A percentile compares a stretch with the other conserved stretches of the same genome.
phyloP scores from a whole-genome alignment of 2,113 vertebrate genomes.

The Ceyx cyanopectus region DNA sequence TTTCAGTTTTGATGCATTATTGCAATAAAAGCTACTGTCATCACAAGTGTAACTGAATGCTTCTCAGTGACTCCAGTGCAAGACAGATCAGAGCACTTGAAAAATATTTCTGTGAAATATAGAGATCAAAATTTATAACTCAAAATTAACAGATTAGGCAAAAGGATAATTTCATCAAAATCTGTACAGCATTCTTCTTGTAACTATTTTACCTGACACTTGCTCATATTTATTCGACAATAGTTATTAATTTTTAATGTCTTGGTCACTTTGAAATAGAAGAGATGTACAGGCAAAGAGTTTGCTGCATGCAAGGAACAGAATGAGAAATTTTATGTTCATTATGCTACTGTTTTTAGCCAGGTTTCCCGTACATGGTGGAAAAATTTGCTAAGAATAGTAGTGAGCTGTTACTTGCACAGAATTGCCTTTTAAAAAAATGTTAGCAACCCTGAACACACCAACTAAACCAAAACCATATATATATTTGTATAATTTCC shows the following conservation, averaged over 20 bases:
- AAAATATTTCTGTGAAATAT: background rate
- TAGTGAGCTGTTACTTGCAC: background rate
- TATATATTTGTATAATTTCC: background rate
- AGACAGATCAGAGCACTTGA: background rate
- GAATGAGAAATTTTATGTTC: background rate
- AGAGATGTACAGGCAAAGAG: background rate
- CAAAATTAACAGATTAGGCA: background rate
- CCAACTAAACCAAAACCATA: background rate
- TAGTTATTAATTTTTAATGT: background rate
- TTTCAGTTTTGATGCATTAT: background rate
- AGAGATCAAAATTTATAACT: background rate
- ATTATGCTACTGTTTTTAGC: background rate
- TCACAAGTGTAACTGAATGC: background rate
- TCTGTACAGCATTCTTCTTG: background rate
- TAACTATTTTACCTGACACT: background rate
- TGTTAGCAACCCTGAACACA: background rate
- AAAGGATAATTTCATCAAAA: background rate
- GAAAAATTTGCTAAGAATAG: background rate
- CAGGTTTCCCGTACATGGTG: background rate
- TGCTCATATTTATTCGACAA: background rate
- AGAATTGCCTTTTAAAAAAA: background rate
- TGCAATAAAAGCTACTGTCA: background rate
- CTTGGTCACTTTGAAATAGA: background rate
- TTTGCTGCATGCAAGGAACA: background rate
- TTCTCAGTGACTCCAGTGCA: background rate